phyloP scores from a whole-genome alignment of 92 coral and sea anemone genomes.

The Phymanthus crucifer region DNA sequence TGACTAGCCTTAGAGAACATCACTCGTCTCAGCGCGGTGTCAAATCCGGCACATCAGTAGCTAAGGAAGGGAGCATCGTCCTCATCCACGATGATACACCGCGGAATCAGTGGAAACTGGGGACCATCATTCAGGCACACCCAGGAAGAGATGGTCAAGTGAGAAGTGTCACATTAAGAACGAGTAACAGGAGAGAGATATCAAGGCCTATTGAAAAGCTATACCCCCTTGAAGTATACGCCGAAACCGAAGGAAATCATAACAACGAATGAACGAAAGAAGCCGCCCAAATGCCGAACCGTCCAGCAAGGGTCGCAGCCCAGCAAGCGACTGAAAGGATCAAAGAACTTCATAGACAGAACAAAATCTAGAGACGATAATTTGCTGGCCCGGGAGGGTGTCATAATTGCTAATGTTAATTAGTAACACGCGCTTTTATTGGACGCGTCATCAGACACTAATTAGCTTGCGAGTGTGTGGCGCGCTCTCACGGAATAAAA shows the following conservation, averaged over 20 bases:
- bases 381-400: constrained; percentile 3
- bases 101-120: constrained; percentile 36
- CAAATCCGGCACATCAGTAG: neutral
- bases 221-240: constrained; percentile 45
- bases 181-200: constrained; percentile 8
- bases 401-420: neutral
- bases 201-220: constrained; percentile 37
- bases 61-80: constrained; percentile 33
- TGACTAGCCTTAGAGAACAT: constrained; percentile 16
- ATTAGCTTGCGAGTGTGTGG: too few relatives aligned
- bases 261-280: too few relatives aligned
- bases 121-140: constrained; percentile 16
- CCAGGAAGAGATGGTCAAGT: constrained; percentile 41
- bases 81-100: constrained; percentile 38
- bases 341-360: neutral
- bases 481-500: too few relatives aligned
- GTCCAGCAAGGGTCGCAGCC: neutral
- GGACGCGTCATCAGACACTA: too few relatives aligned
- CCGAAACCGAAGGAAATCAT: neutral
- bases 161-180: constrained; percentile 35
- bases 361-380: neutral
- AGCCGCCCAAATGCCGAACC: too few relatives aligned
- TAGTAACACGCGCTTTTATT: too few relatives aligned
- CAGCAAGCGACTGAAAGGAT: neutral
- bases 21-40: neutral